Evolutionary conservation across 1,140 invertebrate species (phyloP).

Genomic region (Magallana angulata): DNA sequence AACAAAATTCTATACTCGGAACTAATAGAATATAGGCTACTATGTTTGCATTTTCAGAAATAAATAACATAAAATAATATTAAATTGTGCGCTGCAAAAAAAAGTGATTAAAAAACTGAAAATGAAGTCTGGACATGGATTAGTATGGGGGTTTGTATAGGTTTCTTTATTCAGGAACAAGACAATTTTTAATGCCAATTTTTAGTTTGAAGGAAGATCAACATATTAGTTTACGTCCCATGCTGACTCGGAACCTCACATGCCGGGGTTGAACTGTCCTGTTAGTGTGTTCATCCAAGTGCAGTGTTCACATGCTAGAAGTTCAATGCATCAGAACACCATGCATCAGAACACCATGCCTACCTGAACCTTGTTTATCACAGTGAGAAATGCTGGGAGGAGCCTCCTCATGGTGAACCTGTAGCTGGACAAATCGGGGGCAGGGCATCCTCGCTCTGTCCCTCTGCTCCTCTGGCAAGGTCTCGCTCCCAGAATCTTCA

Average conservation of each 20-base stretch:
- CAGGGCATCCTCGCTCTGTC: background rate
- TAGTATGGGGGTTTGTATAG: background rate
- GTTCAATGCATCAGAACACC: conserved; percentile 20
- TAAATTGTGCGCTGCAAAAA: background rate
- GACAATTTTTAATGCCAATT: background rate
- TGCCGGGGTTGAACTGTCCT: background rate
- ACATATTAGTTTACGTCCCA: background rate
- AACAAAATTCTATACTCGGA: background rate
- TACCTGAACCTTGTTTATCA: conserved; percentile 26
- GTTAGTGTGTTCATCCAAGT: conserved; percentile 5
- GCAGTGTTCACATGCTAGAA: conserved; percentile 5
- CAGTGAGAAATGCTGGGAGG: background rate
- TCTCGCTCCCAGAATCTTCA: conserved; percentile 2
- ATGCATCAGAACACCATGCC: conserved; percentile 34
- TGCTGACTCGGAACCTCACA: background rate
- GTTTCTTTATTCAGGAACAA: background rate
- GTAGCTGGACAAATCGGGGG: conserved; percentile 22
- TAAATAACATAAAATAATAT: conserved; percentile 4
- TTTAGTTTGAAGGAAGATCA: background rate
- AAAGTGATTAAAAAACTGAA: conserved; percentile 1
- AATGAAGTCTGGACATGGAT: background rate
- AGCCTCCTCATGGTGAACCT: conserved; percentile 18
- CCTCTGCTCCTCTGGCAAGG: background rate
- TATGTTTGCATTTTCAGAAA: background rate
- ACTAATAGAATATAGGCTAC: background rate